These are phyloP conservation scores for Triplophysa dalaica DNA, from an alignment of 2,113 vertebrate genomes.

Conservation along the genomic window DNA sequence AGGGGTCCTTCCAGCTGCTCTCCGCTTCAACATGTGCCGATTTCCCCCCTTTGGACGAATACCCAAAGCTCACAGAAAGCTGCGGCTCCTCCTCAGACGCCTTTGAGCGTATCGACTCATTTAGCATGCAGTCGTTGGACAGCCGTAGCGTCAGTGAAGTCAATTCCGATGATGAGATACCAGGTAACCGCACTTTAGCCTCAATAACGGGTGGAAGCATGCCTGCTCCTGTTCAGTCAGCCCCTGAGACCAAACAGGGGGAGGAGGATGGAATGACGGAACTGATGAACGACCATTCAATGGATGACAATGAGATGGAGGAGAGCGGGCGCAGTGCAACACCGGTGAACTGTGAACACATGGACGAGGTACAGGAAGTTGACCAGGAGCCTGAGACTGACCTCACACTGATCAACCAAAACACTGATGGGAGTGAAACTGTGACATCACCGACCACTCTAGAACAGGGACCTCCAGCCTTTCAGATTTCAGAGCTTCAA, in stretches of 20 bases:
- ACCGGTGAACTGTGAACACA: conserved; percentile 92
- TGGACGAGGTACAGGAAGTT: conserved; percentile 77
- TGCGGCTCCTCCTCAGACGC: conserved; percentile 94
- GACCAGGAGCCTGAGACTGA: conserved; percentile 63
- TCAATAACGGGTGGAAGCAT: conserved; percentile 75
- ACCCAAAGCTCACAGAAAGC: conserved; percentile 93
- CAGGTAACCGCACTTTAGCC: conserved; percentile 81
- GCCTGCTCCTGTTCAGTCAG: conserved; percentile 57
- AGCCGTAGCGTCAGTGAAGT: conserved; percentile 97
- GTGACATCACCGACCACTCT: conserved; percentile 56
- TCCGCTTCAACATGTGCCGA: conserved; percentile 90
- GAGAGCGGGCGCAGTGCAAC: conserved; percentile 95
- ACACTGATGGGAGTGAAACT: conserved; percentile 40
- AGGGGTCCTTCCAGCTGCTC: conserved; percentile 95
- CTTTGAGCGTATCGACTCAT: conserved; percentile 97
- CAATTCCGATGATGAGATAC: conserved; percentile 94
- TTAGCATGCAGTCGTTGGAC: conserved; percentile 94
- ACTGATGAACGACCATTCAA: conserved; percentile 66
- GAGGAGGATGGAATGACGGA: conserved; percentile 70
- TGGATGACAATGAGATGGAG: conserved; percentile 92
- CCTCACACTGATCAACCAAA: conserved; percentile 38
- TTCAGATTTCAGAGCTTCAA: conserved; percentile 81
- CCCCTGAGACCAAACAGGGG: background rate
- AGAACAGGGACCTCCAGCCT: conserved; percentile 69
- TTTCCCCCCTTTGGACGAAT: conserved; percentile 89